phyloP scores from a whole-genome alignment of 2,113 vertebrate species.

The Colistium nudipinnis region DNA sequence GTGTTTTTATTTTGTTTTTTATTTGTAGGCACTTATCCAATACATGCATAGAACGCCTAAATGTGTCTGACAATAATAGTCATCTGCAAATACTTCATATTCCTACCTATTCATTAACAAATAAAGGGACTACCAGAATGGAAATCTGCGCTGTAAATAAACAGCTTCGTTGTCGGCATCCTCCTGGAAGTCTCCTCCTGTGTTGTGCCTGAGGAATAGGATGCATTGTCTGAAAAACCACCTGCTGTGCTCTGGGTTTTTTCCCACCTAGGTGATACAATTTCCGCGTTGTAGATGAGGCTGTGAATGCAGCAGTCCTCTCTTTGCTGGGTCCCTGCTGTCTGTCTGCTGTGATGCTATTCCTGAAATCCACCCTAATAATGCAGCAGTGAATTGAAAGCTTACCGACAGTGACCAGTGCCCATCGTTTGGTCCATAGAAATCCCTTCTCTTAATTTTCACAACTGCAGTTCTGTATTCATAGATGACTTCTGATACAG shows the following conservation, averaged over 20 bases:
- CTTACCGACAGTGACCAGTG: no score
- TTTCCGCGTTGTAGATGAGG: slow-evolving; percentile 32
- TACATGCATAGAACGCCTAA: no score
- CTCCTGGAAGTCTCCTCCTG: not conserved
- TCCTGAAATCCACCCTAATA: no score
- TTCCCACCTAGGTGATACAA: slow-evolving; percentile 42
- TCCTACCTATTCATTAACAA: not conserved
- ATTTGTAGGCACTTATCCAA: no score
- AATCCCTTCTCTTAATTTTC: no score
- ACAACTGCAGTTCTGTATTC: no score
- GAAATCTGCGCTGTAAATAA: not conserved
- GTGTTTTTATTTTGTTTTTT: no score
- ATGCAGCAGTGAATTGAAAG: no score
- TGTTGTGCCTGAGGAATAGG: not conserved
- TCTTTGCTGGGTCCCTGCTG: slow-evolving; percentile 2
- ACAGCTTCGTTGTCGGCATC: slow-evolving; percentile 1
- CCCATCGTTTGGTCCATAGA: no score
- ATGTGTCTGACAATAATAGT: not conserved
- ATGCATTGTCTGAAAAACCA: slow-evolving; percentile 28
- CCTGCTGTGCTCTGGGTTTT: slow-evolving; percentile 37
- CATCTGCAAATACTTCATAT: not conserved
- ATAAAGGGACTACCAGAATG: not conserved
- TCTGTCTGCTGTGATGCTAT: no score
- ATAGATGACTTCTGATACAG: no score
- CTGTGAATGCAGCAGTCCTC: slow-evolving; percentile 3